Percentiles rank a stretch among this genome's conserved stretches.
These are phyloP conservation scores for Paradisaea rubra DNA, from an alignment of 2,113 vertebrate species.

Conservation along the genomic window DNA sequence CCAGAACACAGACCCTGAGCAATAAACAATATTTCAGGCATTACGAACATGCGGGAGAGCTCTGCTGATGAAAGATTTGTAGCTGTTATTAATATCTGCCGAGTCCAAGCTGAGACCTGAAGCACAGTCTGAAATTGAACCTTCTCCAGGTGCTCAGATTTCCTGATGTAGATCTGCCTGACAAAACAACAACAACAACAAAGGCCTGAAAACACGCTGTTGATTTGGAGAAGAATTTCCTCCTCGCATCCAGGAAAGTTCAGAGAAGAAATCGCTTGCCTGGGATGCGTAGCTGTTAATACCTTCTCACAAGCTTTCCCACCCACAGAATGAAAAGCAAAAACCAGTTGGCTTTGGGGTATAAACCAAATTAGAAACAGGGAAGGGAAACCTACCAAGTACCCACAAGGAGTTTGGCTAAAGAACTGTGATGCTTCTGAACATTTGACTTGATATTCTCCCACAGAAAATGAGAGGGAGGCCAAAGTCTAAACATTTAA, in stretches of 20 bases:
- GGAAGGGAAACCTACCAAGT: background rate
- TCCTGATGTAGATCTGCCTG: background rate
- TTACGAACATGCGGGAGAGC: background rate
- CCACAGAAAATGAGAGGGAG: background rate
- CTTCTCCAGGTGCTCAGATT: constrained; percentile 24
- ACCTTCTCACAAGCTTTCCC: background rate
- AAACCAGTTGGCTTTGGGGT: background rate
- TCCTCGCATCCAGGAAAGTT: background rate
- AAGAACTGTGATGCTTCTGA: constrained; percentile 19
- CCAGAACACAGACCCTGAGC: background rate
- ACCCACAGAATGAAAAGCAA: background rate
- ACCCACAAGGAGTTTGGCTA: constrained; percentile 13
- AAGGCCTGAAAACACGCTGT: background rate
- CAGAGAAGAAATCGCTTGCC: background rate
- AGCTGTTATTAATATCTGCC: background rate
- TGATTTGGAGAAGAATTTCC: constrained; percentile 22
- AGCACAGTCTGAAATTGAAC: background rate
- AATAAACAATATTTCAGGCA: background rate
- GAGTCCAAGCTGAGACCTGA: constrained; percentile 35
- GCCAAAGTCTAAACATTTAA: background rate
- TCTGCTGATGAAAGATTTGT: background rate
- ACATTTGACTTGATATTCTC: background rate
- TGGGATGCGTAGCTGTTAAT: background rate
- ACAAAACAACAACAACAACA: constrained; percentile 1
- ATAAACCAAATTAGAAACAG: constrained; percentile 27